Percentiles rank a stretch among this genome's conserved stretches.
Conservation (phyloP, 1,140 invertebrate genomes). For the Drosophila willistoni region DNA sequence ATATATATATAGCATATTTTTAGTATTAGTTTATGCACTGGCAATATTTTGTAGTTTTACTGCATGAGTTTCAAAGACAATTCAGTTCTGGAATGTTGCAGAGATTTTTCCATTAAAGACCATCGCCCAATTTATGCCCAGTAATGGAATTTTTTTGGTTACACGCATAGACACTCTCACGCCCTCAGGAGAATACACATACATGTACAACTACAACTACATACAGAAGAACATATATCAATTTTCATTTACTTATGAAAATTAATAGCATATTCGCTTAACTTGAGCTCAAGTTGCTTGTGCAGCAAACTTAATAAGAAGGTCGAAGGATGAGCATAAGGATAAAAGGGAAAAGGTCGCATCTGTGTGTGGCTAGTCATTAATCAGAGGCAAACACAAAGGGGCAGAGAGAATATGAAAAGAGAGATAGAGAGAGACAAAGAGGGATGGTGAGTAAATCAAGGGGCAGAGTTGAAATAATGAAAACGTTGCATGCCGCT, state of each 20-base stretch:
- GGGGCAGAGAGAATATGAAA: background rate
- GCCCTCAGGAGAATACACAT: background rate
- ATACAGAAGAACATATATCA: conserved; percentile 36
- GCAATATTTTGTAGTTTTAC: conserved; percentile 22
- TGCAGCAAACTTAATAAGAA: conserved; percentile 36
- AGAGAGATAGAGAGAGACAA: background rate
- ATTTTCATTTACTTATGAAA: conserved; percentile 68
- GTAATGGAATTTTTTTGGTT: background rate
- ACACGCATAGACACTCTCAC: background rate
- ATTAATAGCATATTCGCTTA: conserved; percentile 64
- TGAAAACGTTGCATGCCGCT: conserved; percentile 51
- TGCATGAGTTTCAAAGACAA: conserved; percentile 19
- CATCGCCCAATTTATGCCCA: background rate
- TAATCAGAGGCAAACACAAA: conserved; percentile 12
- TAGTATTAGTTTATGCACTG: conserved; percentile 31
- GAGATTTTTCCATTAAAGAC: background rate
- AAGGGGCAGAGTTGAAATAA: conserved; percentile 42
- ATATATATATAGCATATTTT: conserved; percentile 38
- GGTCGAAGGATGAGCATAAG: background rate
- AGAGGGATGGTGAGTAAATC: conserved; percentile 19
- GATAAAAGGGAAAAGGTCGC: conserved; percentile 5
- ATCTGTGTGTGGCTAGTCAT: conserved; percentile 14
- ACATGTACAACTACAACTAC: background rate
- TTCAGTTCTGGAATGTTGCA: conserved; percentile 11
- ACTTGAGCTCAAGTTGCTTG: conserved; percentile 44